These are phyloP conservation scores for Cantharis flavilabris DNA, from an alignment of 2,888 invertebrate species.

Conservation along the genomic window DNA sequence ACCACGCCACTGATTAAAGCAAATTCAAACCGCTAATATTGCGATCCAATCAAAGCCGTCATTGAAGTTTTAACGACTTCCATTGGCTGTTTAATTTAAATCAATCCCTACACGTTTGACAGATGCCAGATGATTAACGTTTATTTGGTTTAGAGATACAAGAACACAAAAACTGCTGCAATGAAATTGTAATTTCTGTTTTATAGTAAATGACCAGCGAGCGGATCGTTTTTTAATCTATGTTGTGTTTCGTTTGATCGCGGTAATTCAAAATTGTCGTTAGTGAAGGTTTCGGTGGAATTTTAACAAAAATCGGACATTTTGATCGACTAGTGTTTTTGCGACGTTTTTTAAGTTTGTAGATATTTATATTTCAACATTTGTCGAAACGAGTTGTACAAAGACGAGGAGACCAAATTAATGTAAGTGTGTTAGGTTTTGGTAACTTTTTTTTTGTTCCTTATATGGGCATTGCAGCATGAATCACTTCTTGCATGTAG, in stretches of 20 bases:
- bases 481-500: constrained; percentile 24
- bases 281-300: background rate
- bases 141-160: constrained; percentile 22
- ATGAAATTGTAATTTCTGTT: constrained; percentile 10
- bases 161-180: background rate
- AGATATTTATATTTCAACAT: background rate
- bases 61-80: background rate
- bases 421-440: background rate
- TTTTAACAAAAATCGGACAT: constrained; percentile 36
- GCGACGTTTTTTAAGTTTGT: background rate
- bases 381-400: background rate
- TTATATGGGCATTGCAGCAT: constrained; percentile 25
- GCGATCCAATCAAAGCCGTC: constrained; percentile 4
- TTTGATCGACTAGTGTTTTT: constrained; percentile 23
- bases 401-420: background rate
- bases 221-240: background rate
- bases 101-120: constrained; percentile 38
- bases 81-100: constrained; percentile 38
- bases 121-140: constrained; percentile 29
- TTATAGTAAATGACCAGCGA: background rate
- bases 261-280: background rate
- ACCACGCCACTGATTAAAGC: constrained; percentile 7
- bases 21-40: background rate
- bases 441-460: constrained; percentile 10
- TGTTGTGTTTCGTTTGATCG: background rate